Evolutionary conservation across 2,797 vertebrate genomes (phyloP).

Genomic region (Hozukius guyotensis): DNA sequence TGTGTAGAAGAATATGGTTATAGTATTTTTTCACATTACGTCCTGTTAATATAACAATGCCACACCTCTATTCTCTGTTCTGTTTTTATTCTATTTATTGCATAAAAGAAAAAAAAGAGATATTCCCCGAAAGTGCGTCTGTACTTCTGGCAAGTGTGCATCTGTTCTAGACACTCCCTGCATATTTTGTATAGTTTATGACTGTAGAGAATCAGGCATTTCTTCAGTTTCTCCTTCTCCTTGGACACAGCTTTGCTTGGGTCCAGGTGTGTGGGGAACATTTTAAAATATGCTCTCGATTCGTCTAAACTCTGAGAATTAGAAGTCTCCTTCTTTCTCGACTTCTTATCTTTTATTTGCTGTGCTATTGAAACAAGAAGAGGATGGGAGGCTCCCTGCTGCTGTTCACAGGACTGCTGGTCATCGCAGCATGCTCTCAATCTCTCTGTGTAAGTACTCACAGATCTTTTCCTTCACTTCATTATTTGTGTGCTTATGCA

Average conservation of each 20-base stretch:
- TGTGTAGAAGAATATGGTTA: neutral
- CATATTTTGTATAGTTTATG: conserved; percentile 58
- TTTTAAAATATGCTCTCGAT: neutral
- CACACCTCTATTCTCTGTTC: neutral
- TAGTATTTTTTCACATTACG: neutral
- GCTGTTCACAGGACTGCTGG: conserved; percentile 42
- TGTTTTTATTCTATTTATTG: neutral
- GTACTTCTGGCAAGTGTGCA: neutral
- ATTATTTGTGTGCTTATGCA: neutral
- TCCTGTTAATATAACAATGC: neutral
- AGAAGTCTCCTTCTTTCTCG: neutral
- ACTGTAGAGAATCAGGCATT: conserved; percentile 68
- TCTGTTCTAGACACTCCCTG: conserved; percentile 49
- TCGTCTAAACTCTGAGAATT: neutral
- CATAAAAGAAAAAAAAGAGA: neutral
- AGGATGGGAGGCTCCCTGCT: conserved; percentile 33
- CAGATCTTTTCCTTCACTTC: neutral
- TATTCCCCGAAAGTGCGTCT: neutral
- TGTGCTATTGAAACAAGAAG: neutral
- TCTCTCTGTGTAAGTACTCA: conserved; percentile 48
- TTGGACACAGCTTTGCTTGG: neutral
- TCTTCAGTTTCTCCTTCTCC: conserved; percentile 2
- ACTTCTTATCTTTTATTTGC: neutral
- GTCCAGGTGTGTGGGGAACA: conserved; percentile 7
- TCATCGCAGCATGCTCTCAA: conserved; percentile 19